Base-by-base conservation (phyloP, 2,797 vertebrate species). In the Halcyon badia region DNA sequence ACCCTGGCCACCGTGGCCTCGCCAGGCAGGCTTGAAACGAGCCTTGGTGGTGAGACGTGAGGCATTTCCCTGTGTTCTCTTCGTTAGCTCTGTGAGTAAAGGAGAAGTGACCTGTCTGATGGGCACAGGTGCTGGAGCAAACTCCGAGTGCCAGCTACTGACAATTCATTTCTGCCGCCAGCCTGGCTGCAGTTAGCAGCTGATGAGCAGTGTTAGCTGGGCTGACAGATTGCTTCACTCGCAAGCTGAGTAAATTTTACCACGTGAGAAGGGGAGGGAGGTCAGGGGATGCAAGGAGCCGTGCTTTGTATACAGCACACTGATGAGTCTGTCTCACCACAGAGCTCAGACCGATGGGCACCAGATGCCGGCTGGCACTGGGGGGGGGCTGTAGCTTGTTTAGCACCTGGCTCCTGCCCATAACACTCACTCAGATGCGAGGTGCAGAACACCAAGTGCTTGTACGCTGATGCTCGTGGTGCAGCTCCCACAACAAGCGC, bases 41-140 rank as follows among this genome's bases (percentile, higher is more conserved):
- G 3, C 68, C 41, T 51, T 0, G 2, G 44, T 10, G 30, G 33
- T 0, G 25, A 64, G 52, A 56, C 25, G 6, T 0, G 8, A 9
- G 60, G 30, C 41, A 10, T 37, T 49, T 44, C 49, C 62, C 61
- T n/a, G 20, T 4, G 1, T 21, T 57, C 14, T 51, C 54, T 87
- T 60, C 37, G 58, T 61, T 41, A 24, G 33, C 52, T 69, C 20
- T 9, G 44, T 33, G 81, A 37, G 58, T 37, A 24, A 49, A 54
- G 70, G 46, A 58, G 5, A 20, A 78, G 42, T 33, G 49, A 8
- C 69, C 51, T 49, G 33, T 33, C 71, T 61, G 80, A 37, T 5
- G 14, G 64, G 16, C 24, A 2, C 18, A 21, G 60, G 49, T 22
- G 2, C 16, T 49, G 49, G 49, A 9, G 48, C 77, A n/a, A 33